Conservation (phyloP, 2,113 vertebrate genomes). For the Bostrychus sinensis region DNA sequence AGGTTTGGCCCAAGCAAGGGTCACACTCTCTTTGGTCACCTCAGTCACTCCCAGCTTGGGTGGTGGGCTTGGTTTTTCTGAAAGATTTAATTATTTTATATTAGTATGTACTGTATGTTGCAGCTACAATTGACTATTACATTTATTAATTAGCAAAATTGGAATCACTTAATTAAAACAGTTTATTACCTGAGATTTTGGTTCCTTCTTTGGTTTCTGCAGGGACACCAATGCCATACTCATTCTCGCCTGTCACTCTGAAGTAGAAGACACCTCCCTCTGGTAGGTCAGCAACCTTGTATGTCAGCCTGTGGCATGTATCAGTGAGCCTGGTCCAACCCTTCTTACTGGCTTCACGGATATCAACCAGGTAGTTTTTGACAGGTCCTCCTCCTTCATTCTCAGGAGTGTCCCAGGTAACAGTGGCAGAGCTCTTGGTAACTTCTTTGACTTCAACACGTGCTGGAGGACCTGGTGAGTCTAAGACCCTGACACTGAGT, state of each 20-base stretch:
- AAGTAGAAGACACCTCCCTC: constrained; percentile 95
- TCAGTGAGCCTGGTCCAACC: constrained; percentile 94
- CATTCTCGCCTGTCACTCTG: constrained; percentile 94
- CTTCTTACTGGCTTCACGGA: constrained; percentile 96
- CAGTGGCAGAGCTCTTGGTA: constrained; percentile 88
- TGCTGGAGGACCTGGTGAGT: constrained; percentile 92
- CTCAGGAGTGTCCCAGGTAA: constrained; percentile 96
- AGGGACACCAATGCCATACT: constrained; percentile 89
- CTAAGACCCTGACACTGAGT: constrained; percentile 92
- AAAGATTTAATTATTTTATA: constrained; percentile 19
- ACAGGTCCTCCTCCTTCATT: constrained; percentile 96
- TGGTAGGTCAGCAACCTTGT: constrained; percentile 88
- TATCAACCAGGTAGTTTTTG: constrained; percentile 94
- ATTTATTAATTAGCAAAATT: not conserved
- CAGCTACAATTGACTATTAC: too few relatives aligned
- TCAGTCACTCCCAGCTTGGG: constrained; percentile 91
- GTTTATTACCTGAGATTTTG: constrained; percentile 91
- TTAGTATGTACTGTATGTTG: too few relatives aligned
- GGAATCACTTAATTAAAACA: not conserved
- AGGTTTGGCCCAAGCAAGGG: constrained; percentile 92
- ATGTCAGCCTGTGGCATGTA: constrained; percentile 91
- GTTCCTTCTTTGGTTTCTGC: constrained; percentile 92
- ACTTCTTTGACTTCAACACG: constrained; percentile 86
- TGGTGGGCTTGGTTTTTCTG: constrained; percentile 98
- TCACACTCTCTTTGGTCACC: constrained; percentile 90